Evolutionary conservation across 2,797 vertebrate species (phyloP).

Genomic region (Gallirallus australis): DNA sequence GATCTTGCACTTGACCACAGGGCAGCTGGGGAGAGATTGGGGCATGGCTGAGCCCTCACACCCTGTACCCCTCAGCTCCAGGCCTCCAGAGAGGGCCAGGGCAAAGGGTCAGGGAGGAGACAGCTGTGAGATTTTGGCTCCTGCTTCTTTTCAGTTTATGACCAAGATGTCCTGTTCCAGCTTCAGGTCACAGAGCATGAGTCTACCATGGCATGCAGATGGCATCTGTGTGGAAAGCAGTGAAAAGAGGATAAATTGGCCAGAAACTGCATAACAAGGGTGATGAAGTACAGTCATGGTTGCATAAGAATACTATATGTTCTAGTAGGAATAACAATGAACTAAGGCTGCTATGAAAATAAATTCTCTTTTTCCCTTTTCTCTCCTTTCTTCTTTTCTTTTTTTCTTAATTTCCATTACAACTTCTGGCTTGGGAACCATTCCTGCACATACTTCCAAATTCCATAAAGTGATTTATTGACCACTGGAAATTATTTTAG

Average conservation of each 20-base stretch:
- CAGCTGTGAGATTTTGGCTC: not conserved
- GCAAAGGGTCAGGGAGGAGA: not conserved
- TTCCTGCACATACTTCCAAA: not conserved
- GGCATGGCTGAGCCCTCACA: accelerated
- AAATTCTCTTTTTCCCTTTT: not conserved
- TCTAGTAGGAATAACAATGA: not conserved
- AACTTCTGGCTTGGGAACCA: conserved; percentile 12
- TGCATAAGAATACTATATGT: not conserved
- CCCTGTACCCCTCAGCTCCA: not conserved
- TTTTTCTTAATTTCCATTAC: not conserved
- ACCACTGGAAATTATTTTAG: conserved; percentile 11
- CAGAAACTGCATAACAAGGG: not conserved
- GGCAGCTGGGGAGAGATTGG: not conserved
- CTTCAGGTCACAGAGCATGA: not conserved
- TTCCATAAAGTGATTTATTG: conserved; percentile 8
- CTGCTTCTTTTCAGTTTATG: not conserved
- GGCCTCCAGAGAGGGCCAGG: not conserved
- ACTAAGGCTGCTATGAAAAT: not conserved
- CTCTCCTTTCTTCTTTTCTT: too few species aligned
- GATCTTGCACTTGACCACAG: not conserved
- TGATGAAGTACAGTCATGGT: not conserved
- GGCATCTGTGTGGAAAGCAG: not conserved
- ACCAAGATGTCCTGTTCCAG: not conserved
- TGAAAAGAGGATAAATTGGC: not conserved
- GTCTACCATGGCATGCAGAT: not conserved